These are phyloP conservation scores for Cephalotes varians DNA, from an alignment of 2,888 invertebrate genomes.

Conservation along the genomic window DNA sequence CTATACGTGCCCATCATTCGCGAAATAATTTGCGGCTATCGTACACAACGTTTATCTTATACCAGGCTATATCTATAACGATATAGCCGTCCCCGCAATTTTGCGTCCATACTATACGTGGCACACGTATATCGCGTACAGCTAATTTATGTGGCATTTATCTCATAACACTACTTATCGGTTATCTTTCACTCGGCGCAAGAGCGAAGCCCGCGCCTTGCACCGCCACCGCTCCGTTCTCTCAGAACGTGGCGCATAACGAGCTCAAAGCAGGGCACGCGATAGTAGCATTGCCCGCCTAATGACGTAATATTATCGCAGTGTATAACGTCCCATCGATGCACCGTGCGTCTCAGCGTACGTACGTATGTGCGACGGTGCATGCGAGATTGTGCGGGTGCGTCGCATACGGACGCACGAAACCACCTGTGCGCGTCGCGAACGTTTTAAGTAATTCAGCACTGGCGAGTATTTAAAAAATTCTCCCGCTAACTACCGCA, in stretches of 20 bases:
- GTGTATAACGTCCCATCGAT: constrained; percentile 75
- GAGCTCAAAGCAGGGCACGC: constrained; percentile 69
- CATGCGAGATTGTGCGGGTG: constrained; percentile 23
- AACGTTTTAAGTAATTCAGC: constrained; percentile 55
- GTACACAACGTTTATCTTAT: constrained; percentile 25
- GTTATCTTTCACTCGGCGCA: constrained; percentile 70
- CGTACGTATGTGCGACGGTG: not conserved
- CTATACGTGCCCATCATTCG: not conserved
- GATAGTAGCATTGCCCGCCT: constrained; percentile 63
- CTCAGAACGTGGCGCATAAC: constrained; percentile 61
- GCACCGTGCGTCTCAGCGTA: constrained; percentile 41
- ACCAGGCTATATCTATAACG: constrained; percentile 21
- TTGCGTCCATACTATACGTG: not conserved
- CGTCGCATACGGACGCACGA: constrained; percentile 50
- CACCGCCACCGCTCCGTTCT: constrained; percentile 36
- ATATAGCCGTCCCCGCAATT: constrained; percentile 39
- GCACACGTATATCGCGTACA: constrained; percentile 17
- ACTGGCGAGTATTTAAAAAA: constrained; percentile 46
- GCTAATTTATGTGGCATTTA: constrained; percentile 50
- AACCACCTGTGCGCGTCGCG: constrained; percentile 71
- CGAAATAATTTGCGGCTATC: constrained; percentile 44
- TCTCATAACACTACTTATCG: constrained; percentile 64
- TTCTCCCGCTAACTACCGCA: constrained; percentile 33
- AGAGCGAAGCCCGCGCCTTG: constrained; percentile 31
- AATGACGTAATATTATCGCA: constrained; percentile 74